Evolutionary conservation across 1,140 invertebrate species (phyloP).

Genomic region (Drosophila teissieri): DNA sequence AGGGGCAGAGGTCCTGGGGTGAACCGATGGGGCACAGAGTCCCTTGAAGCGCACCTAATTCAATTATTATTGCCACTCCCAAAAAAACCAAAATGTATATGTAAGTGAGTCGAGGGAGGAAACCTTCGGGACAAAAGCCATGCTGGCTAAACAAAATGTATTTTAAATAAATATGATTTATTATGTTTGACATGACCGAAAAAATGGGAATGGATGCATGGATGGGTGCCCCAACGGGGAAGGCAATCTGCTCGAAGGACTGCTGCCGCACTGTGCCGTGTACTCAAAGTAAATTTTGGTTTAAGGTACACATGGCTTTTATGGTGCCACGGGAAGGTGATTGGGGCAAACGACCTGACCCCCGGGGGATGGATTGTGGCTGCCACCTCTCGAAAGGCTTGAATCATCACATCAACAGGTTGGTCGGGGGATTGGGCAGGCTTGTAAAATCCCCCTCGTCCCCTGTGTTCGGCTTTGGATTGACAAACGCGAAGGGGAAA

Average conservation of each 20-base stretch:
- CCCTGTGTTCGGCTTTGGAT: slow-evolving; percentile 39
- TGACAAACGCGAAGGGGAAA: slow-evolving; percentile 69
- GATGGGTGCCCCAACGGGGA: neutral
- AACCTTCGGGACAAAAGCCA: neutral
- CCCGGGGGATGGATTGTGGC: slow-evolving; percentile 12
- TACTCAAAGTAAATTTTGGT: slow-evolving; percentile 71
- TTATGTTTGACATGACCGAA: slow-evolving; percentile 70
- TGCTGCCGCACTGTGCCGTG: slow-evolving; percentile 55
- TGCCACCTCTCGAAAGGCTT: slow-evolving; percentile 45
- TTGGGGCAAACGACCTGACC: slow-evolving; percentile 23
- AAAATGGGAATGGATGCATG: neutral
- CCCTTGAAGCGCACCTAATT: slow-evolving; percentile 54
- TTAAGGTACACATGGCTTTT: slow-evolving; percentile 67
- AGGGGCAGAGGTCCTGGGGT: neutral
- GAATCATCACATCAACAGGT: slow-evolving; percentile 73
- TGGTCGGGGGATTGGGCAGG: slow-evolving; percentile 13
- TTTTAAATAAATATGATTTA: slow-evolving; percentile 83
- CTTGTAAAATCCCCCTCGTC: neutral
- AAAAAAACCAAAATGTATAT: neutral
- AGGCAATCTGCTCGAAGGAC: slow-evolving; percentile 64
- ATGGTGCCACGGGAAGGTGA: slow-evolving; percentile 21
- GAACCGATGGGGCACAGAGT: slow-evolving; percentile 23
- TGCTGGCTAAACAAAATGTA: slow-evolving; percentile 46
- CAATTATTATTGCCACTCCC: slow-evolving; percentile 70
- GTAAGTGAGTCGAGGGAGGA: neutral